Evolutionary conservation across 2,113 vertebrate genomes (phyloP).

Genomic region (Lepisosteus oculatus): DNA sequence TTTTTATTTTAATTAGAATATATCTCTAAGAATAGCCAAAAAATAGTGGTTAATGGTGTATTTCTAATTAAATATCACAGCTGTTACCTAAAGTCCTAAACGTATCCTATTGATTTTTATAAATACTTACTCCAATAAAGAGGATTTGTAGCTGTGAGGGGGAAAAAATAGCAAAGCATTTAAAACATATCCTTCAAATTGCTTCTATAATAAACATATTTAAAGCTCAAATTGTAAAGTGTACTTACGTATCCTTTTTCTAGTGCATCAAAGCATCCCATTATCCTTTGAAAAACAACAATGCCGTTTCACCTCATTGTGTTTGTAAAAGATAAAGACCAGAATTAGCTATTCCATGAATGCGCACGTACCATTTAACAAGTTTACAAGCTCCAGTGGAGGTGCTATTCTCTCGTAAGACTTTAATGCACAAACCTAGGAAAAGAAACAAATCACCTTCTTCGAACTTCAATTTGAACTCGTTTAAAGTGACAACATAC

Average conservation of each 20-base stretch:
- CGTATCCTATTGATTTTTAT: not conserved
- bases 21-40: too few species aligned
- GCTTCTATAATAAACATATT: too few species aligned
- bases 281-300: conserved; percentile 72
- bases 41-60: too few species aligned
- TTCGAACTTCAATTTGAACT: not conserved
- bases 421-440: conserved; percentile 86
- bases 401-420: conserved; percentile 80
- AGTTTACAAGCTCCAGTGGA: conserved; percentile 80
- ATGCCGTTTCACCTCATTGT: too few species aligned
- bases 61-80: too few species aligned
- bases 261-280: conserved; percentile 91
- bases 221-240: not conserved
- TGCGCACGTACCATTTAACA: conserved; percentile 80
- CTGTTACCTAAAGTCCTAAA: too few species aligned
- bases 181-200: too few species aligned
- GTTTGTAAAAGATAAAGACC: too few species aligned
- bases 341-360: too few species aligned
- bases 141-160: conserved; percentile 65
- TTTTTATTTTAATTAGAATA: too few species aligned
- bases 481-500: conserved; percentile 33
- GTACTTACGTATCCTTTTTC: conserved; percentile 91
- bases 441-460: not conserved
- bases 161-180: not conserved
- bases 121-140: conserved; percentile 65